phyloP scores from a whole-genome alignment of 1,140 invertebrate species.

The Zaprionus nigranus region DNA sequence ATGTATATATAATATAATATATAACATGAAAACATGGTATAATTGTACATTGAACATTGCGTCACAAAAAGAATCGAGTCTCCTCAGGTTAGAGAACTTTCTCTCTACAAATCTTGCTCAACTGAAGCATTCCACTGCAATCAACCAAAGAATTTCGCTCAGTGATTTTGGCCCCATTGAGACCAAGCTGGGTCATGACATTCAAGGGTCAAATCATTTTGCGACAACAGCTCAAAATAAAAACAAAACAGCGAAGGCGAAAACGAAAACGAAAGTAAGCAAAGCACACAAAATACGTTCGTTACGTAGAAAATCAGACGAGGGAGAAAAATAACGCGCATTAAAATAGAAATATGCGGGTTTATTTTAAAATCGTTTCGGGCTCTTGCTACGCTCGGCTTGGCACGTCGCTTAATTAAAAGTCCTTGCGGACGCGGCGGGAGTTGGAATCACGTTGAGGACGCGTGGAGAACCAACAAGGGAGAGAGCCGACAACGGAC shows the following conservation, averaged over 20 bases:
- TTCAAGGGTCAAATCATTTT: slow-evolving; percentile 63
- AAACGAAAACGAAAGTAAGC: background rate
- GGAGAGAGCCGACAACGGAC: background rate
- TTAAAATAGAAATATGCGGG: slow-evolving; percentile 41
- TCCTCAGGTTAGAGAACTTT: background rate
- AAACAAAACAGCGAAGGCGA: slow-evolving; percentile 10
- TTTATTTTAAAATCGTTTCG: slow-evolving; percentile 38
- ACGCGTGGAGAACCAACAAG: background rate
- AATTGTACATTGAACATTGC: no score
- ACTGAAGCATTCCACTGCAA: background rate
- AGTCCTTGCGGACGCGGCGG: slow-evolving; percentile 17
- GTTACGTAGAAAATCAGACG: background rate
- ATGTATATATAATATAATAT: background rate
- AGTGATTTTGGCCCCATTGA: slow-evolving; percentile 9
- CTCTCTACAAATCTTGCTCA: background rate
- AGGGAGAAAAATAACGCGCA: slow-evolving; percentile 13
- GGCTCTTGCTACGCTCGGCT: background rate
- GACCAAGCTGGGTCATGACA: slow-evolving; percentile 42
- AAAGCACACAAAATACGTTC: background rate
- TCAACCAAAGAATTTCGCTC: background rate
- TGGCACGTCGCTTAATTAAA: slow-evolving; percentile 34
- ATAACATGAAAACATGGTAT: no score
- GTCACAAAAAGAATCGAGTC: no score
- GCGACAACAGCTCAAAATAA: slow-evolving; percentile 33
- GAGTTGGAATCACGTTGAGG: slow-evolving; percentile 7